Evolutionary conservation across 35 echinoderm and acorn worm genomes (phyloP).

Genomic region (Nesometra sesokonis): DNA sequence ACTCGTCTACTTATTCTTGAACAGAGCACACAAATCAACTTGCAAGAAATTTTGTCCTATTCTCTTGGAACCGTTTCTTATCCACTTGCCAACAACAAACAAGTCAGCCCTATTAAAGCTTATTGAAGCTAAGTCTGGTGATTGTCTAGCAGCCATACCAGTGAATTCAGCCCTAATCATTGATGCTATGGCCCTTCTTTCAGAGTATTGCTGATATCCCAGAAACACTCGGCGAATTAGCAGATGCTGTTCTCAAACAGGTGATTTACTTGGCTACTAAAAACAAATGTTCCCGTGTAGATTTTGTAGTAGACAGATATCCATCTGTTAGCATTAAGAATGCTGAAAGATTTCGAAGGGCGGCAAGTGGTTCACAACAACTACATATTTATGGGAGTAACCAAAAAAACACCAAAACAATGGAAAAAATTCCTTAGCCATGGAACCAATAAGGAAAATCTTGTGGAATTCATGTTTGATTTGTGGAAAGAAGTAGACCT

Average conservation of each 20-base stretch:
- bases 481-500: slow-evolving; percentile 8
- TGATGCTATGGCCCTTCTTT: slow-evolving; percentile 53
- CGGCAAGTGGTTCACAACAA: background rate
- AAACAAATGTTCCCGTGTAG: slow-evolving; percentile 11
- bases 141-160: slow-evolving; percentile 24
- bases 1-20: slow-evolving; percentile 30
- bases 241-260: slow-evolving; percentile 13
- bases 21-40: slow-evolving; percentile 19
- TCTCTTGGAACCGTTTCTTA: slow-evolving; percentile 29
- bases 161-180: slow-evolving; percentile 6
- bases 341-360: slow-evolving; percentile 9
- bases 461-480: slow-evolving; percentile 13
- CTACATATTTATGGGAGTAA: background rate
- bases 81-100: slow-evolving; percentile 39
- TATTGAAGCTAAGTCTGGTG: slow-evolving; percentile 10
- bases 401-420: slow-evolving; percentile 11
- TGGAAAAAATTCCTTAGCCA: slow-evolving; percentile 22
- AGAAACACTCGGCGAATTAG: slow-evolving; percentile 41
- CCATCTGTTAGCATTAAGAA: slow-evolving; percentile 11
- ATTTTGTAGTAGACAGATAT: slow-evolving; percentile 26
- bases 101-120: slow-evolving; percentile 22
- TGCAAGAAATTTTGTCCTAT: slow-evolving; percentile 17
- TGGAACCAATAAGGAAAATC: slow-evolving; percentile 8
- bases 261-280: slow-evolving; percentile 10
- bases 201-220: slow-evolving; percentile 3